Conservation (phyloP, 2,888 invertebrate genomes). For the Dynastes tityus region DNA sequence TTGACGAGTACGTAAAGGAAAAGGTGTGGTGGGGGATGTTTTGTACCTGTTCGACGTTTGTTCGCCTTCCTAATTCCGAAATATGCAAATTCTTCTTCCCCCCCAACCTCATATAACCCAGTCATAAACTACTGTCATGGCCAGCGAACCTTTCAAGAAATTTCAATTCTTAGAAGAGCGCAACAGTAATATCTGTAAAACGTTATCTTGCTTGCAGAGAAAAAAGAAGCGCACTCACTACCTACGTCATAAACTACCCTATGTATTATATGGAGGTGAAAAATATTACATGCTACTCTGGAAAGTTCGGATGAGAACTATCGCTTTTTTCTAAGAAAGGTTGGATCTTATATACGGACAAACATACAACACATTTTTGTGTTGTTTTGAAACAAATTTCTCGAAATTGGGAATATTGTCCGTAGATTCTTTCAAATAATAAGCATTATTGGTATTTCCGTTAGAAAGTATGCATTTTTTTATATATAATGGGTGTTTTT, state of each 20-base stretch:
- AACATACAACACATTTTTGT: neutral
- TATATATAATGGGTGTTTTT: too few relatives aligned
- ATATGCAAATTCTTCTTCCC: conserved; percentile 38
- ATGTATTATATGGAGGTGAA: conserved; percentile 30
- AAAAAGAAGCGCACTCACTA: neutral
- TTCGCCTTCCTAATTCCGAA: conserved; percentile 32
- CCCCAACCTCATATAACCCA: conserved; percentile 17
- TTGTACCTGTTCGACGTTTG: conserved; percentile 44
- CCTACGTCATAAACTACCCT: conserved; percentile 19
- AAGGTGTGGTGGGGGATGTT: conserved; percentile 23
- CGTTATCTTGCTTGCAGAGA: conserved; percentile 19
- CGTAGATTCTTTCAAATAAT: neutral
- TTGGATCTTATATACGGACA: neutral
- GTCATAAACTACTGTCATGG: conserved; percentile 35
- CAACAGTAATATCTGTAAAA: conserved; percentile 41
- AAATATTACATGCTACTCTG: conserved; percentile 27
- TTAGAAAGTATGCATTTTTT: too few relatives aligned
- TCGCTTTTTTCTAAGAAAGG: conserved; percentile 23
- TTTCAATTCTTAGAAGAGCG: conserved; percentile 34
- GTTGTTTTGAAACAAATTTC: neutral
- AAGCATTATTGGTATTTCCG: too few relatives aligned
- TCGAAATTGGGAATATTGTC: neutral
- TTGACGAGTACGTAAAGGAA: conserved; percentile 14
- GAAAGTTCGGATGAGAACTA: neutral
- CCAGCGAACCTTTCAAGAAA: conserved; percentile 28